These are phyloP conservation scores for Cataglyphis albicans DNA, from an alignment of 2,888 invertebrate species.

Conservation along the genomic window DNA sequence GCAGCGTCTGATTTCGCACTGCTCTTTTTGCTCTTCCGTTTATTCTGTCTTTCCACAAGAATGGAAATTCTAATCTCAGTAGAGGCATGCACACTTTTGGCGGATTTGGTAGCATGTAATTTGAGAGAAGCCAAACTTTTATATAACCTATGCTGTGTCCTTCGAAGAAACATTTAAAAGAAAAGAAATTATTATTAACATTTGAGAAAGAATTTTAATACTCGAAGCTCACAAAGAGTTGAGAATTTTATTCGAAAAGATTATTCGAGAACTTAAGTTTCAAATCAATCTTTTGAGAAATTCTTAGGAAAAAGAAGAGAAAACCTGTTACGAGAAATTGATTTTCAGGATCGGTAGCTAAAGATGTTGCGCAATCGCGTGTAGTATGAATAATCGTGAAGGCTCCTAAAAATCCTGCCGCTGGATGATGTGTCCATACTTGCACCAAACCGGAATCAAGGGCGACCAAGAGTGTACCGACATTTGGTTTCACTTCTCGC, in stretches of 20 bases:
- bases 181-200: neutral
- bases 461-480: constrained; percentile 90
- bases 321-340: constrained; percentile 90
- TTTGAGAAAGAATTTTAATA: neutral
- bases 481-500: constrained; percentile 87
- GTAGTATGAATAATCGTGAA: constrained; percentile 91
- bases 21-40: constrained; percentile 90
- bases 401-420: constrained; percentile 90
- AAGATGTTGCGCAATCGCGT: constrained; percentile 89
- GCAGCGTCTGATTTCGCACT: constrained; percentile 88
- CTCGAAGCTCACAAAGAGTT: neutral
- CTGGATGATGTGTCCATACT: constrained; percentile 93
- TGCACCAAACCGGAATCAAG: constrained; percentile 92
- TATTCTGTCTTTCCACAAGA: constrained; percentile 90
- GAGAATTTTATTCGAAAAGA: neutral
- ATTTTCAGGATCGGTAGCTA: constrained; percentile 91
- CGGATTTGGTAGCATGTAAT: constrained; percentile 87
- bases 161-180: constrained; percentile 58
- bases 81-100: constrained; percentile 88
- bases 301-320: neutral
- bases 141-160: constrained; percentile 91
- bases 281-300: neutral
- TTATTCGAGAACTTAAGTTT: neutral
- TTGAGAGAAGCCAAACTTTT: constrained; percentile 92
- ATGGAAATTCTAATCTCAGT: constrained; percentile 90